A percentile compares a stretch with the other conserved stretches of the same genome.
phyloP scores from a whole-genome alignment of 1,140 invertebrate species.

The Argopecten irradians region DNA sequence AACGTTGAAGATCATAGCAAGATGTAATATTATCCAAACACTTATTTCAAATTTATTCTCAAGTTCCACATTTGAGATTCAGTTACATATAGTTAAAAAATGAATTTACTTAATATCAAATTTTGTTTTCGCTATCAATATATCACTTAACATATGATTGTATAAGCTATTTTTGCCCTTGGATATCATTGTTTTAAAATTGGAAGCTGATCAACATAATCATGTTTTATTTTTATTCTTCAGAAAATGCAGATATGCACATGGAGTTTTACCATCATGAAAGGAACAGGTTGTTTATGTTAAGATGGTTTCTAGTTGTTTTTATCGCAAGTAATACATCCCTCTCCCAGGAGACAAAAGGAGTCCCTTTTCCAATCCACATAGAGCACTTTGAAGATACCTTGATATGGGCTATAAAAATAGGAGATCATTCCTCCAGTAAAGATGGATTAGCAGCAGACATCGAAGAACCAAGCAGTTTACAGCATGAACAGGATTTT shows the following conservation, averaged over 20 bases:
- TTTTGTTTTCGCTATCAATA: no score
- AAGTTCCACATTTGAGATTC: no score
- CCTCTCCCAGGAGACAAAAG: slow-evolving; percentile 29
- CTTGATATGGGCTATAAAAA: slow-evolving; percentile 53
- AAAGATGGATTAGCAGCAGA: slow-evolving; percentile 29
- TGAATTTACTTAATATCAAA: no score
- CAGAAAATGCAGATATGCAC: slow-evolving; percentile 16
- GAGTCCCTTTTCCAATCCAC: slow-evolving; percentile 42
- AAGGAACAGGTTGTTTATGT: neutral
- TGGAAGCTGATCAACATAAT: no score
- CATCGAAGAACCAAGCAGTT: slow-evolving; percentile 50
- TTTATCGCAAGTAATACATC: neutral
- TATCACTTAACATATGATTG: no score
- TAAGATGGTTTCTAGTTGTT: neutral
- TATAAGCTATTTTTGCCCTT: no score
- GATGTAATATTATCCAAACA: no score
- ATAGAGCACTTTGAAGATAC: slow-evolving; percentile 37
- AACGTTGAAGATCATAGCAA: no score
- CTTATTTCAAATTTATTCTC: no score
- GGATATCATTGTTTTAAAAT: no score
- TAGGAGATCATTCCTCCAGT: neutral
- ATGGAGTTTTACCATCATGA: neutral
- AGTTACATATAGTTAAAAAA: no score
- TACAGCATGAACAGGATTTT: slow-evolving; percentile 50
- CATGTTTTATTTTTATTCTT: neutral